phyloP scores from a whole-genome alignment of 2,888 invertebrate species.

The Laspeyria flexula region DNA sequence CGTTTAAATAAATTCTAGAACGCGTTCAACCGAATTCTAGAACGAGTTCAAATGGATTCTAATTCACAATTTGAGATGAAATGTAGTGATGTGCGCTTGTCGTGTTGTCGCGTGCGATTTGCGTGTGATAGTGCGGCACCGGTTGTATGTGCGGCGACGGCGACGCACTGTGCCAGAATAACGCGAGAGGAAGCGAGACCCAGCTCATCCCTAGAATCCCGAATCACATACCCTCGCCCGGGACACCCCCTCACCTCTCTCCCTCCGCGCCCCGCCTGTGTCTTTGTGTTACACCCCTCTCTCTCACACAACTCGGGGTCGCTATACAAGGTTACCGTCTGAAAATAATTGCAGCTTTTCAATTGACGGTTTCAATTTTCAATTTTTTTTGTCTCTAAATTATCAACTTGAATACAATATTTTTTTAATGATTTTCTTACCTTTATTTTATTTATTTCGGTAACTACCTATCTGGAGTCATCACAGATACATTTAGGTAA shows the following conservation, averaged over 20 bases:
- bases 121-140: conserved; percentile 57
- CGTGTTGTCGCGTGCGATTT: conserved; percentile 47
- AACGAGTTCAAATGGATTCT: conserved; percentile 5
- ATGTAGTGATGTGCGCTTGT: conserved; percentile 47
- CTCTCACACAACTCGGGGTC: conserved; percentile 73
- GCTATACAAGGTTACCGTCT: conserved; percentile 71
- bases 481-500: no score
- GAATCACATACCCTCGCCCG: conserved; percentile 82
- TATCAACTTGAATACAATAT: no score
- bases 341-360: conserved; percentile 63
- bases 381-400: conserved; percentile 28
- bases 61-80: conserved; percentile 44
- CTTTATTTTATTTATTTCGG: no score
- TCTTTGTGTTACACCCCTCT: conserved; percentile 79
- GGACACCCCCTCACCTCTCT: conserved; percentile 65
- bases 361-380: conserved; percentile 46
- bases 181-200: conserved; percentile 82
- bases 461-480: no score
- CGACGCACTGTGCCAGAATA: conserved; percentile 81
- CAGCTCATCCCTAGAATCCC: conserved; percentile 86
- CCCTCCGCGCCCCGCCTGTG: conserved; percentile 71
- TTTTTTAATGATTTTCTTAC: background rate
- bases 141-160: conserved; percentile 71
- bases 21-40: background rate
- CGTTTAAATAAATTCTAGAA: conserved; percentile 17